Percentiles rank a stretch among this genome's conserved stretches.
phyloP scores from a whole-genome alignment of 1,140 invertebrate genomes.

The Trissolcus basalis region DNA sequence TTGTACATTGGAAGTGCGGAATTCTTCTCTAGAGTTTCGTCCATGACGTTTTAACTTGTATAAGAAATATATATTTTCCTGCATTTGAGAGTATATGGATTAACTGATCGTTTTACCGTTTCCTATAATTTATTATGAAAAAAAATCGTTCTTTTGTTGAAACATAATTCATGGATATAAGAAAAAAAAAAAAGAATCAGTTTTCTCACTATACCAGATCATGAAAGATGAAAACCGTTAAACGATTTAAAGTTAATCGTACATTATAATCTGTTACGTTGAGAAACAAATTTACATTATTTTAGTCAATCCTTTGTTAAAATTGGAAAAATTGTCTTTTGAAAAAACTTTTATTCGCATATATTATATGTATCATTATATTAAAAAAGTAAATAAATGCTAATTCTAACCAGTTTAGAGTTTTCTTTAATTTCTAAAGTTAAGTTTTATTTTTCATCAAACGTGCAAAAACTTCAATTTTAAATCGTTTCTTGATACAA shows the following conservation, averaged over 20 bases:
- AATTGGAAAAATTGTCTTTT: not conserved
- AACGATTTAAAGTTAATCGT: not conserved
- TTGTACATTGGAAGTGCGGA: constrained; percentile 47
- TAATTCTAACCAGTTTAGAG: too few species aligned
- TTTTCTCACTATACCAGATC: too few species aligned
- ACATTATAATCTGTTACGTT: not conserved
- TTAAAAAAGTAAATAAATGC: too few species aligned
- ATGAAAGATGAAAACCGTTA: too few species aligned
- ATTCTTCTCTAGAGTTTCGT: constrained; percentile 46
- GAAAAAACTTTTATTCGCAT: not conserved
- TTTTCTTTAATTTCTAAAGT: too few species aligned
- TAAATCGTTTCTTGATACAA: too few species aligned
- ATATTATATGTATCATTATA: too few species aligned
- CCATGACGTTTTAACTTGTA: constrained; percentile 14
- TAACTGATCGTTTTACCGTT: constrained; percentile 16
- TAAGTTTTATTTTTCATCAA: too few species aligned
- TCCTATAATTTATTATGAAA: constrained; percentile 6
- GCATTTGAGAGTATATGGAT: constrained; percentile 8
- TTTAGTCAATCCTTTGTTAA: not conserved
- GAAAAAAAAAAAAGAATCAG: not conserved
- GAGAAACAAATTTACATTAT: not conserved
- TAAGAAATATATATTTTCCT: constrained; percentile 15
- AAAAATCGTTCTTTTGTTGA: too few species aligned
- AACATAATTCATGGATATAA: not conserved
- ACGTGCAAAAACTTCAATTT: too few species aligned